These are phyloP conservation scores for Ceratina japonica DNA, from an alignment of 1,140 invertebrate genomes.

Conservation along the genomic window DNA sequence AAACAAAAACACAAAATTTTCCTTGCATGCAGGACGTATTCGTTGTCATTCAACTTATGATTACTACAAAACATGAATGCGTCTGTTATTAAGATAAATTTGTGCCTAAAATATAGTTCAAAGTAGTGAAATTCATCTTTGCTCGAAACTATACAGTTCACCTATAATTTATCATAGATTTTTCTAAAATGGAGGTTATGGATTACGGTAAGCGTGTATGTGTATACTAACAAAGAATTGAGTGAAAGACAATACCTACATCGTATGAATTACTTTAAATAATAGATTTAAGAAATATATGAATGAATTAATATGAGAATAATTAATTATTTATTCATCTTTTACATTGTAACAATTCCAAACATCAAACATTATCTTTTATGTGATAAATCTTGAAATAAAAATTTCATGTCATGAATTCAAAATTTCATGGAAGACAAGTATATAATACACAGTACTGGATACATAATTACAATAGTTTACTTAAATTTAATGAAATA, in stretches of 20 bases:
- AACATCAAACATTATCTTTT: neutral
- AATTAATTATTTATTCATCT: neutral
- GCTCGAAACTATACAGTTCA: too few species aligned
- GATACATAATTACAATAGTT: neutral
- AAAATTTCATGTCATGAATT: neutral
- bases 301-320: neutral
- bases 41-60: neutral
- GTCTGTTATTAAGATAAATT: too few species aligned
- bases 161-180: neutral
- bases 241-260: neutral
- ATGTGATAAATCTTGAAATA: neutral
- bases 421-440: neutral
- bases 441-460: too few species aligned
- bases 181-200: conserved; percentile 34
- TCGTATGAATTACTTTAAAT: neutral
- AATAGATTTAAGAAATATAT: neutral
- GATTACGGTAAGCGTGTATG: conserved; percentile 31
- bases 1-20: neutral
- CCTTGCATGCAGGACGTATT: neutral
- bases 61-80: neutral
- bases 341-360: neutral
- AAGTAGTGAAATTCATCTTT: too few species aligned
- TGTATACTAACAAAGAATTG: neutral
- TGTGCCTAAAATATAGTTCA: too few species aligned
- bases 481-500: conserved; percentile 1